Evolutionary conservation across 2,888 invertebrate genomes (phyloP).

Genomic region (Erebia epiphron): DNA sequence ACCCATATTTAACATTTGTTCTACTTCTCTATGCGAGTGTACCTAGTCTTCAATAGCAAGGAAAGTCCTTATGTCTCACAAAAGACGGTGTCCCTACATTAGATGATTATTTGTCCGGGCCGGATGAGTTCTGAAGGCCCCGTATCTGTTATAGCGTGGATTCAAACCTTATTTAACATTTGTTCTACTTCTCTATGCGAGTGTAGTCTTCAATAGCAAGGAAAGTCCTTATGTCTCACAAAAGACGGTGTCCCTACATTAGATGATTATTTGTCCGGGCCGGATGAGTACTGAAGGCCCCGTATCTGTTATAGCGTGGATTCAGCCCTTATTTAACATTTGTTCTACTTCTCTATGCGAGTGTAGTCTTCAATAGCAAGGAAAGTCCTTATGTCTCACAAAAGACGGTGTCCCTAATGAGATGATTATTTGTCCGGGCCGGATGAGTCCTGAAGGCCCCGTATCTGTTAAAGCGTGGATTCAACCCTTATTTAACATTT

Average conservation of each 20-base stretch:
- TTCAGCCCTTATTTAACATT: conserved; percentile 51
- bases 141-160: too few species aligned
- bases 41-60: not conserved
- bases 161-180: too few species aligned
- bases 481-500: too few species aligned
- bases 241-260: conserved; percentile 11
- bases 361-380: not conserved
- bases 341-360: not conserved
- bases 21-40: not conserved
- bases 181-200: too few species aligned
- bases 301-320: conserved; percentile 54
- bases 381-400: conserved; percentile 1
- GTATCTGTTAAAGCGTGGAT: too few species aligned
- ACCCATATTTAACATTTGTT: conserved; percentile 49
- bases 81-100: conserved; percentile 18
- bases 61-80: conserved; percentile 1
- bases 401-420: conserved; percentile 18
- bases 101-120: conserved; percentile 32
- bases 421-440: conserved; percentile 34
- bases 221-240: not conserved
- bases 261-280: conserved; percentile 23
- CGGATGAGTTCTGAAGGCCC: conserved; percentile 43
- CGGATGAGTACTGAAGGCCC: conserved; percentile 48
- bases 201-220: too few species aligned
- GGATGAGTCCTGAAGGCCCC: conserved; percentile 43